Percentiles rank a stretch among this genome's conserved stretches.
phyloP scores from a whole-genome alignment of 2,113 vertebrate genomes.

The Propithecus coquereli region DNA sequence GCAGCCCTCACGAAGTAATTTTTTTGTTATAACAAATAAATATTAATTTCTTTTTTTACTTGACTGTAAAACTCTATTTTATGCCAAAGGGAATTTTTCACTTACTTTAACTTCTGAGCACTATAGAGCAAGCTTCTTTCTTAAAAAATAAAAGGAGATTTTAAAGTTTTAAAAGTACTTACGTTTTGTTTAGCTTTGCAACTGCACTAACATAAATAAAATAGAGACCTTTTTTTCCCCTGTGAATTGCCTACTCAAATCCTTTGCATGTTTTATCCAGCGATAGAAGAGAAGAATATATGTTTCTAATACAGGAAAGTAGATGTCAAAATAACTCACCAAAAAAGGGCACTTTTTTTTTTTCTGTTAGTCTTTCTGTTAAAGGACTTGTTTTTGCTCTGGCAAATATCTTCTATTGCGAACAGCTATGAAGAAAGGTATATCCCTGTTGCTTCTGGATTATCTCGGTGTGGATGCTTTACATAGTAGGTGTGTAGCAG shows the following conservation, averaged over 20 bases:
- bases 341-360: neutral
- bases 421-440: neutral
- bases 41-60: neutral
- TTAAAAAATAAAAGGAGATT: neutral
- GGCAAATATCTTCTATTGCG: neutral
- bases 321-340: neutral
- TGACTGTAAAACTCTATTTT: neutral
- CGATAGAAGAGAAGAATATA: neutral
- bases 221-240: neutral
- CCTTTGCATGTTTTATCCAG: neutral
- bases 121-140: neutral
- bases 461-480: neutral
- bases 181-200: neutral
- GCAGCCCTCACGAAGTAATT: neutral
- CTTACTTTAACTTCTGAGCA: neutral
- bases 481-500: neutral
- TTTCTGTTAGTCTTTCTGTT: neutral
- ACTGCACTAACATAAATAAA: neutral
- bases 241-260: neutral
- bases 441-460: neutral
- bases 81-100: neutral
- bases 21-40: slow-evolving; percentile 14
- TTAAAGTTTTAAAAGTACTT: neutral
- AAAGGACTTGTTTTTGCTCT: neutral
- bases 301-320: neutral